phyloP scores from a whole-genome alignment of 2,888 invertebrate species.

The Melangyna quadrimaculata region DNA sequence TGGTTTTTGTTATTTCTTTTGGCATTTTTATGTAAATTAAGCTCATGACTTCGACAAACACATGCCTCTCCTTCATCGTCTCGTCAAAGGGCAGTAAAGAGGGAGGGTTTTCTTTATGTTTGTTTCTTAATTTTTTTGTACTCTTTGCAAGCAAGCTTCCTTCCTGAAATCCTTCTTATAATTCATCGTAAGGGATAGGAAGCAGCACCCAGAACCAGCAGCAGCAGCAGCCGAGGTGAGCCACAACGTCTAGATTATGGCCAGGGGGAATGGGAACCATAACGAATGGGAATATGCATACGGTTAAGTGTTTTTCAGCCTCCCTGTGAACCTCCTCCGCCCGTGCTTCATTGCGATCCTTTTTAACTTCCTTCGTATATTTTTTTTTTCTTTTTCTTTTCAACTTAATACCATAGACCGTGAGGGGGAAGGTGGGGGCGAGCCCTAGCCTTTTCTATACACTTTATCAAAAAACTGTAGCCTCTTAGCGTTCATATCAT shows the following conservation, averaged over 20 bases:
- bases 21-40: slow-evolving; percentile 71
- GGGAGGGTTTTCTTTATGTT: slow-evolving; percentile 36
- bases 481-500: slow-evolving; percentile 67
- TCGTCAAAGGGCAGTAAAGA: slow-evolving; percentile 32
- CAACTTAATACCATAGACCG: slow-evolving; percentile 54
- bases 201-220: slow-evolving; percentile 3
- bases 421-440: neutral
- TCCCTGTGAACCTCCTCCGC: neutral
- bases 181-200: slow-evolving; percentile 38
- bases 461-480: slow-evolving; percentile 45
- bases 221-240: slow-evolving; percentile 21
- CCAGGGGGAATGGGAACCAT: slow-evolving; percentile 31
- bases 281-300: slow-evolving; percentile 67
- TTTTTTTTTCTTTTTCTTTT: slow-evolving; percentile 13
- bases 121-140: slow-evolving; percentile 22
- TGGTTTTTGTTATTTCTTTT: slow-evolving; percentile 35
- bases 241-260: slow-evolving; percentile 54
- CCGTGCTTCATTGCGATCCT: neutral
- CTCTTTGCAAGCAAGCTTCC: slow-evolving; percentile 7
- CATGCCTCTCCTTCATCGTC: slow-evolving; percentile 64
- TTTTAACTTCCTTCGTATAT: neutral
- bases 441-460: slow-evolving; percentile 33
- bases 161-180: slow-evolving; percentile 60
- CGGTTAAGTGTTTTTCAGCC: slow-evolving; percentile 62
- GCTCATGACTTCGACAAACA: slow-evolving; percentile 71